These are phyloP conservation scores for Porites divaricata DNA, from an alignment of 92 coral and sea anemone species.

Conservation along the genomic window DNA sequence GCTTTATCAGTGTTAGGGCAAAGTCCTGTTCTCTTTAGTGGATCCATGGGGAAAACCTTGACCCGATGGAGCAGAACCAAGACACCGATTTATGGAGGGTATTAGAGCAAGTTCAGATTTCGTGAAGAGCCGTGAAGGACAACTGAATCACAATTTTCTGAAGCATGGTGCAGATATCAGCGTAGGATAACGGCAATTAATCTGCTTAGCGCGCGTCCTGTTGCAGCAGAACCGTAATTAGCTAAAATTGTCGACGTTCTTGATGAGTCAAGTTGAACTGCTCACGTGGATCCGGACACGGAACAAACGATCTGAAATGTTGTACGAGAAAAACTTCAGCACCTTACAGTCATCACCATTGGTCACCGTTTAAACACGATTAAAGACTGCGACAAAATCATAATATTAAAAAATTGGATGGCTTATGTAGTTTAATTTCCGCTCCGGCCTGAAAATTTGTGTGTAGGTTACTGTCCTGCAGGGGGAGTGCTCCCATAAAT, in stretches of 20 bases:
- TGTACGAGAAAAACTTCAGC: slow-evolving; percentile 23
- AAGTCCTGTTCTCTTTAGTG: slow-evolving; percentile 76
- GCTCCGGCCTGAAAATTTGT: too few relatives aligned
- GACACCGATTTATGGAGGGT: slow-evolving; percentile 75
- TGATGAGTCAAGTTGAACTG: slow-evolving; percentile 88
- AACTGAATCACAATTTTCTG: slow-evolving; percentile 53
- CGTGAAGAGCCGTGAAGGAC: slow-evolving; percentile 59
- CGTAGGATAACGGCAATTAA: slow-evolving; percentile 23
- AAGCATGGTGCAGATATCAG: slow-evolving; percentile 76
- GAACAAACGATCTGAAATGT: slow-evolving; percentile 47
- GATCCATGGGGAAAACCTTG: slow-evolving; percentile 71
- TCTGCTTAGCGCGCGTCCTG: slow-evolving; percentile 75
- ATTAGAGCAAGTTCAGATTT: slow-evolving; percentile 68
- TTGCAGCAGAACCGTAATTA: slow-evolving; percentile 70
- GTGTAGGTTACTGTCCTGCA: too few relatives aligned
- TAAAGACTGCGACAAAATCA: slow-evolving; percentile 15
- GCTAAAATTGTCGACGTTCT: slow-evolving; percentile 73
- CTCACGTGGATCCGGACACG: slow-evolving; percentile 81
- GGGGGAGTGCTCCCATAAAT: too few relatives aligned
- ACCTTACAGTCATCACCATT: slow-evolving; percentile 20
- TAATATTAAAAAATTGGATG: slow-evolving; percentile 6
- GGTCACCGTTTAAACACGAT: neutral
- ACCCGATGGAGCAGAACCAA: slow-evolving; percentile 59
- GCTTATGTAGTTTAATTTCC: neutral
- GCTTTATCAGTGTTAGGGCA: slow-evolving; percentile 76